Conservation (phyloP, 2,113 vertebrate genomes). For the Elephas maximus region DNA sequence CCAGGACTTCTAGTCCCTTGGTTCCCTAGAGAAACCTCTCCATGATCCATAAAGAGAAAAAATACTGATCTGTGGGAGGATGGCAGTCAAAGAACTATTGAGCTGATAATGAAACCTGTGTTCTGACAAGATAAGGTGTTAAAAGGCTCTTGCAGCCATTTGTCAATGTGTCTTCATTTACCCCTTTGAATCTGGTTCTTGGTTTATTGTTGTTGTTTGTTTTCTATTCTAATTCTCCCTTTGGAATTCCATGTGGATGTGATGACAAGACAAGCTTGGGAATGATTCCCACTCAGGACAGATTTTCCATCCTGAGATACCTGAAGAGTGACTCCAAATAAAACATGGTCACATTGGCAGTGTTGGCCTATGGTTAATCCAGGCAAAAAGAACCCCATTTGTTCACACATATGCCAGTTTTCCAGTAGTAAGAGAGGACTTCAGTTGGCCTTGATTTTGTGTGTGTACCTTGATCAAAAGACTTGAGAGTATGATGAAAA, state of each 20-base stretch:
- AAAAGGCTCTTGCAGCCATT: not conserved
- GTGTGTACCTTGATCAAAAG: not conserved
- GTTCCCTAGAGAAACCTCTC: not conserved
- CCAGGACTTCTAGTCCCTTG: not conserved
- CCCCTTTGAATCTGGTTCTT: not conserved
- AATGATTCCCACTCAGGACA: not conserved
- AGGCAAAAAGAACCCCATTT: not conserved
- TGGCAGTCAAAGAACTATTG: not conserved
- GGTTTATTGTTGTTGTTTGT: not conserved
- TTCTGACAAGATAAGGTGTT: not conserved
- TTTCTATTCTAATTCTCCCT: not conserved
- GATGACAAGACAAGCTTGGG: not conserved
- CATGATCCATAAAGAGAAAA: not conserved
- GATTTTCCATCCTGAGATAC: not conserved
- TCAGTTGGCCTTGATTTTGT: not conserved
- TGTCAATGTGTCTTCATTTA: not conserved
- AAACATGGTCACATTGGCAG: not conserved
- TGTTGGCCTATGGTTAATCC: not conserved
- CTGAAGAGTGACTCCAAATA: not conserved
- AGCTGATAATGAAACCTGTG: not conserved
- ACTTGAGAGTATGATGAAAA: not conserved
- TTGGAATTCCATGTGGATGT: not conserved
- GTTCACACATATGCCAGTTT: not conserved
- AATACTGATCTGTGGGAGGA: not conserved
- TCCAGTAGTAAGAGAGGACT: not conserved